A percentile compares a stretch with the other conserved stretches of the same genome.
Evolutionary conservation across 1,140 invertebrate species (phyloP).

Genomic region (Calephelis virginiensis): DNA sequence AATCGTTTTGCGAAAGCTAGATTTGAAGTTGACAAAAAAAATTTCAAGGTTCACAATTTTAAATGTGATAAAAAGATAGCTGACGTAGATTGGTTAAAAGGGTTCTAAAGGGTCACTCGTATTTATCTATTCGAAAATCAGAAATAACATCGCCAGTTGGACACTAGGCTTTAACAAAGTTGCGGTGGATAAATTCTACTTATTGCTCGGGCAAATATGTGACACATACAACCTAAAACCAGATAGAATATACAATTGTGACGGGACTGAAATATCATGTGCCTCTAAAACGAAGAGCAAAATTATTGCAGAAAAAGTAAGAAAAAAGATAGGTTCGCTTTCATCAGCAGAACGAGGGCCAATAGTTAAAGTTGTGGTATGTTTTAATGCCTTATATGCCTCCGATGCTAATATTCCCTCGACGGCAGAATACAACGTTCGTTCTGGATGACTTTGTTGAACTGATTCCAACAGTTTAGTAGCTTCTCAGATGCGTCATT

Average conservation of each 20-base stretch:
- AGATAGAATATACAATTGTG: slow-evolving; percentile 51
- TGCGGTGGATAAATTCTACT: slow-evolving; percentile 29
- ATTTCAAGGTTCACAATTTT: slow-evolving; percentile 31
- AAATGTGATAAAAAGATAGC: too few species aligned
- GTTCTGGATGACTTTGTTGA: too few species aligned
- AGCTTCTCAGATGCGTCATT: too few species aligned
- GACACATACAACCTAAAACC: slow-evolving; percentile 29
- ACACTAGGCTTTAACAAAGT: slow-evolving; percentile 45
- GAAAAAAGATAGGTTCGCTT: slow-evolving; percentile 41
- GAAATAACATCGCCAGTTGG: slow-evolving; percentile 39
- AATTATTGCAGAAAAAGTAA: slow-evolving; percentile 44
- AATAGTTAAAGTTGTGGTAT: slow-evolving; percentile 51
- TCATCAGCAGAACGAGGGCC: slow-evolving; percentile 50
- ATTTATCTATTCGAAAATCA: slow-evolving; percentile 20
- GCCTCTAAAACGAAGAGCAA: slow-evolving; percentile 23
- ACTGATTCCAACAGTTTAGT: too few species aligned
- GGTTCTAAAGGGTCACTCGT: too few species aligned
- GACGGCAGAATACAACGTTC: slow-evolving; percentile 6
- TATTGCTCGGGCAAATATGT: slow-evolving; percentile 24
- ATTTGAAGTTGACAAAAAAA: slow-evolving; percentile 37
- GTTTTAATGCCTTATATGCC: slow-evolving; percentile 56
- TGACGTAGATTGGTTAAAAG: too few species aligned
- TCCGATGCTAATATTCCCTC: slow-evolving; percentile 53
- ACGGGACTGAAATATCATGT: slow-evolving; percentile 50
- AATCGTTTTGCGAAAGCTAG: slow-evolving; percentile 25